These are phyloP conservation scores for Micromesistius poutassou DNA, from an alignment of 2,797 vertebrate species.

Conservation along the genomic window DNA sequence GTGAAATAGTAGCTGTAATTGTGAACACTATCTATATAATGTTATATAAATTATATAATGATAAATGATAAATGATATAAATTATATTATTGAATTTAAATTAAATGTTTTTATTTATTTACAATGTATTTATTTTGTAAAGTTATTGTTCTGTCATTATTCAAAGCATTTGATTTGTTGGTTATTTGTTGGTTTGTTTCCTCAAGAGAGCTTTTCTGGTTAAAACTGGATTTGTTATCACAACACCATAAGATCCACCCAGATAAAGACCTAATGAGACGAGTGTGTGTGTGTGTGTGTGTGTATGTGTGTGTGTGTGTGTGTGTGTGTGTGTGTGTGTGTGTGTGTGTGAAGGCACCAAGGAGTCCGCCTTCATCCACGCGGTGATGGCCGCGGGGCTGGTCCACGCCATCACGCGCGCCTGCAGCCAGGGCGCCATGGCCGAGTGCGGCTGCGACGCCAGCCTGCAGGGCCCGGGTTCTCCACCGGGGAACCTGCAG, in stretches of 20 bases:
- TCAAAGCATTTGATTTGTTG: background rate
- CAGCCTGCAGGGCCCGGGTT: constrained; percentile 73
- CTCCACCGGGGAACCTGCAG: constrained; percentile 86
- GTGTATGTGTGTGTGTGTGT: background rate
- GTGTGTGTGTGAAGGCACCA: constrained; percentile 77
- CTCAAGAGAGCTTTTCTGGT: background rate
- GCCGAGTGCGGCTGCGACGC: constrained; percentile 90
- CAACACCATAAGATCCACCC: no score
- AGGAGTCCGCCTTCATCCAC: constrained; percentile 89
- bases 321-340: background rate
- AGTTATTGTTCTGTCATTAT: background rate
- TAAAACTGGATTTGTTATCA: background rate
- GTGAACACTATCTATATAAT: background rate
- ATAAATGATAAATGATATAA: no score
- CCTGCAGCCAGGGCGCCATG: constrained; percentile 89
- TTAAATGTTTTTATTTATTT: background rate
- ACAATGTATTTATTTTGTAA: background rate
- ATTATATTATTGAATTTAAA: no score
- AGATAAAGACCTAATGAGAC: no score
- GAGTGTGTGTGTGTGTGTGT: background rate
- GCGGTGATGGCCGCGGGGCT: constrained; percentile 88
- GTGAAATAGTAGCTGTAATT: background rate
- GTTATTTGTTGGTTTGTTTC: no score
- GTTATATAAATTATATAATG: no score
- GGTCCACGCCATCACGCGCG: constrained; percentile 86